These are phyloP conservation scores for Bedellia somnulentella DNA, from an alignment of 2,888 invertebrate genomes.

Conservation along the genomic window DNA sequence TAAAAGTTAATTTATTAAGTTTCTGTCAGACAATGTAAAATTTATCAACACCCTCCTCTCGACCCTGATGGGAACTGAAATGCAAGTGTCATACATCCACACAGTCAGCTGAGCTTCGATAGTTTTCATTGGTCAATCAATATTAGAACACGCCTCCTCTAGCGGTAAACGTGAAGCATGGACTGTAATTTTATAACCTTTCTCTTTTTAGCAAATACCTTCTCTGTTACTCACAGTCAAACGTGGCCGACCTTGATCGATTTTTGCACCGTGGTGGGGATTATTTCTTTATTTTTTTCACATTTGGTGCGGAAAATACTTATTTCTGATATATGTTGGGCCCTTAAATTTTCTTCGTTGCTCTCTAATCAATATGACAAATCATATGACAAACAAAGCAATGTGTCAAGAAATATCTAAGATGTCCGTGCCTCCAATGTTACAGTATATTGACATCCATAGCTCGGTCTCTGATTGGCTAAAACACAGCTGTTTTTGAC, in stretches of 20 bases:
- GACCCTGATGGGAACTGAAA: conserved; percentile 39
- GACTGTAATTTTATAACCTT: conserved; percentile 20
- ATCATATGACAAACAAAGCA: conserved; percentile 51
- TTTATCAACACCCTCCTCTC: conserved; percentile 15
- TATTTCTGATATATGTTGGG: no score
- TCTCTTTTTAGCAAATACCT: conserved; percentile 20
- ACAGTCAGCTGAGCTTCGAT: conserved; percentile 39
- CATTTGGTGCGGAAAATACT: no score
- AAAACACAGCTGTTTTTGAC: conserved; percentile 54
- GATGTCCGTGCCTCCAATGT: conserved; percentile 27
- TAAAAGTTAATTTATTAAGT: conserved; percentile 29
- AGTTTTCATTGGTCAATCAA: conserved; percentile 56
- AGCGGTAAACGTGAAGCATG: no score
- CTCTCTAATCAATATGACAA: no score
- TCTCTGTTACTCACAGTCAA: conserved; percentile 23
- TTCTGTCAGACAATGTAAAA: conserved; percentile 5
- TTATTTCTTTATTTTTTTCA: conserved; percentile 11
- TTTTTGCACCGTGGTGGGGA: conserved; percentile 15
- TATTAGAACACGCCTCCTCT: conserved; percentile 22
- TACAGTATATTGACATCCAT: conserved; percentile 27
- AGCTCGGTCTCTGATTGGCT: conserved; percentile 29
- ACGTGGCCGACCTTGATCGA: conserved; percentile 31
- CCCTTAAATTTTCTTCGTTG: no score
- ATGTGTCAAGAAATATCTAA: conserved; percentile 33
- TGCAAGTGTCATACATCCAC: conserved; percentile 13